Conservation (phyloP, 2,113 vertebrate species). For the Phalacrocorax brasilianus region DNA sequence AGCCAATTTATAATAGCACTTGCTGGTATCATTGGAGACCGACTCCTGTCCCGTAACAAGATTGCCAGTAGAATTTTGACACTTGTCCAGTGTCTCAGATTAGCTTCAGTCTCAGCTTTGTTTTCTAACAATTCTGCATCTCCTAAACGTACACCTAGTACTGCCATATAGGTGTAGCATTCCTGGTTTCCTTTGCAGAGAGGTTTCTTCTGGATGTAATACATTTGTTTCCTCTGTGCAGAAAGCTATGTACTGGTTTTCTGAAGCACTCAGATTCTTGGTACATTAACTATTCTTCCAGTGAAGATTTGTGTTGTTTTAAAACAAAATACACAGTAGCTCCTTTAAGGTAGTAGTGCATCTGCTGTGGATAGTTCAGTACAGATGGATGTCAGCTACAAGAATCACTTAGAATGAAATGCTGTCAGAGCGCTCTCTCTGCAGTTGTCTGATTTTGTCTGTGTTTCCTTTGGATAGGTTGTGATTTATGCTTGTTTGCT, state of each 20-base stretch:
- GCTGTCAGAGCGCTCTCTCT: background rate
- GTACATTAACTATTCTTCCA: background rate
- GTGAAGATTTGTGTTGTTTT: background rate
- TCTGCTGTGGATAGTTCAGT: background rate
- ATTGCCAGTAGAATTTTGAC: background rate
- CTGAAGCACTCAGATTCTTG: background rate
- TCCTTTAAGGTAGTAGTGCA: background rate
- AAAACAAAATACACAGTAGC: background rate
- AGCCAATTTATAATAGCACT: background rate
- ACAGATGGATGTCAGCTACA: background rate
- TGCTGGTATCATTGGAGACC: background rate
- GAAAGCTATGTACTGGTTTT: background rate
- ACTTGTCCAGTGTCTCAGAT: background rate
- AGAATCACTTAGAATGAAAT: background rate
- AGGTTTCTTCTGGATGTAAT: background rate
- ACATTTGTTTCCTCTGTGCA: background rate
- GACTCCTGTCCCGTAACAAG: background rate
- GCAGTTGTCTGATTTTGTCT: background rate
- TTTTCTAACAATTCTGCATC: background rate
- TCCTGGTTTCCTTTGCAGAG: background rate
- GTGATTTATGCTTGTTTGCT: conserved; percentile 18
- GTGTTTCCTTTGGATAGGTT: background rate
- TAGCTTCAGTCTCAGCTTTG: background rate
- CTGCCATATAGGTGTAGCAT: background rate
- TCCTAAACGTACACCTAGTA: background rate